Conservation (phyloP, 2,797 vertebrate genomes). For the Sardinella longiceps region DNA sequence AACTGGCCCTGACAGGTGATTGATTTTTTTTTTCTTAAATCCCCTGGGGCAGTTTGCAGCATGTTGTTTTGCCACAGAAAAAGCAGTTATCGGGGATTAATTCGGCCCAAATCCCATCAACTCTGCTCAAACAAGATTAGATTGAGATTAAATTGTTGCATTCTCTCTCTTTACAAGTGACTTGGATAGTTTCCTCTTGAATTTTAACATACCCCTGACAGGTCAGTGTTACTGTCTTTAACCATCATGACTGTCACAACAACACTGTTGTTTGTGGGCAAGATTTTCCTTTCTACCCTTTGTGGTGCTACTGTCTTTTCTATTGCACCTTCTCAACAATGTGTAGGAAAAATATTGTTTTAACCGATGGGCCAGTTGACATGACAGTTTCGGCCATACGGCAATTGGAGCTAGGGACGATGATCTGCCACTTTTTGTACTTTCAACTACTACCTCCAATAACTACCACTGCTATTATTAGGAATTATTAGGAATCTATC, state of each 20-base stretch:
- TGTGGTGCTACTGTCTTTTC: background rate
- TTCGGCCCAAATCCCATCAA: conserved; percentile 41
- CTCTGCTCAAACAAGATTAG: conserved; percentile 42
- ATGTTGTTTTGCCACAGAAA: conserved; percentile 40
- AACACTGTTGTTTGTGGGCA: background rate
- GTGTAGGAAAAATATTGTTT: too few relatives aligned
- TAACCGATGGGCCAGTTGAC: too few relatives aligned
- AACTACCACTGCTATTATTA: too few relatives aligned
- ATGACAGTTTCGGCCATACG: too few relatives aligned
- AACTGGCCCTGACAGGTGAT: conserved; percentile 64
- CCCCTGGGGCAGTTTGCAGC: conserved; percentile 46
- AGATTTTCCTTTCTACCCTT: background rate
- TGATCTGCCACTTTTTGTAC: too few relatives aligned
- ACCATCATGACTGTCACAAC: background rate
- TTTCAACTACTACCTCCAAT: too few relatives aligned
- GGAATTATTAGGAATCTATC: too few relatives aligned
- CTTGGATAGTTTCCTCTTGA: background rate
- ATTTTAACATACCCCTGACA: background rate
- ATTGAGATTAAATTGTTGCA: conserved; percentile 41
- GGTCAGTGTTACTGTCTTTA: background rate
- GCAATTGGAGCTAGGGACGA: too few relatives aligned
- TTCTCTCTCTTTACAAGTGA: background rate
- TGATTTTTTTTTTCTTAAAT: conserved; percentile 45
- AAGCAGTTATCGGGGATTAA: conserved; percentile 33
- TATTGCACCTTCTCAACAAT: too few relatives aligned